These are phyloP conservation scores for Helleia helle DNA, from an alignment of 2,888 invertebrate species.

Conservation along the genomic window DNA sequence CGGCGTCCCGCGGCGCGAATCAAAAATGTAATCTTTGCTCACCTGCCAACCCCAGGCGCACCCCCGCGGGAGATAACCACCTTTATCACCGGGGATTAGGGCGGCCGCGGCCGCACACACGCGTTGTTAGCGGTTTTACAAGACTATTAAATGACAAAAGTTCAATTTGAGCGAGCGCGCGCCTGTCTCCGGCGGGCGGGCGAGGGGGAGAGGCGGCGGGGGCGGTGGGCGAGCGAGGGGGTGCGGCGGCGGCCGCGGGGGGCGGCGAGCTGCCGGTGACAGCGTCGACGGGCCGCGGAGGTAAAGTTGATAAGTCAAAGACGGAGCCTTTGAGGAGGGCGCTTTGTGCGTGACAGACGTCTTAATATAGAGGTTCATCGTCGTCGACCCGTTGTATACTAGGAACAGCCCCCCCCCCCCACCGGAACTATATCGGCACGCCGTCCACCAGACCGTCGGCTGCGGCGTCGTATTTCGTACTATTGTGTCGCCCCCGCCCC, in stretches of 20 bases:
- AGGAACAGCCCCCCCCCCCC: no score
- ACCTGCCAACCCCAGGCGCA: not conserved
- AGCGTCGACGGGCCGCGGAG: not conserved
- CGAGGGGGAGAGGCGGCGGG: not conserved
- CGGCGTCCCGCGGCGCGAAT: slow-evolving; percentile 16
- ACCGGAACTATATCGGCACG: no score
- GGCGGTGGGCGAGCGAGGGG: not conserved
- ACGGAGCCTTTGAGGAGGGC: not conserved
- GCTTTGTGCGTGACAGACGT: not conserved
- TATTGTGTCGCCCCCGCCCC: no score
- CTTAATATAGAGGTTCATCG: not conserved
- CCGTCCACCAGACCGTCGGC: no score
- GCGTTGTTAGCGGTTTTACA: not conserved
- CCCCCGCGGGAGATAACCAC: not conserved
- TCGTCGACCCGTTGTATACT: no score
- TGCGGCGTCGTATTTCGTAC: no score
- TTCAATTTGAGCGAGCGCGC: not conserved
- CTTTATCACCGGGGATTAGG: not conserved
- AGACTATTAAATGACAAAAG: slow-evolving; percentile 9
- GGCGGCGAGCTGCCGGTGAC: not conserved
- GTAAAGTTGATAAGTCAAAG: not conserved
- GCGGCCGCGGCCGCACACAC: not conserved
- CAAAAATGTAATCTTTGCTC: slow-evolving; percentile 19
- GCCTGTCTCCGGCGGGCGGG: not conserved
- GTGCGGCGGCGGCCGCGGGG: no score